Percentiles rank a stretch among this genome's conserved stretches.
Conservation (phyloP, 2,797 vertebrate species). For the Coracias cyanogaster region DNA sequence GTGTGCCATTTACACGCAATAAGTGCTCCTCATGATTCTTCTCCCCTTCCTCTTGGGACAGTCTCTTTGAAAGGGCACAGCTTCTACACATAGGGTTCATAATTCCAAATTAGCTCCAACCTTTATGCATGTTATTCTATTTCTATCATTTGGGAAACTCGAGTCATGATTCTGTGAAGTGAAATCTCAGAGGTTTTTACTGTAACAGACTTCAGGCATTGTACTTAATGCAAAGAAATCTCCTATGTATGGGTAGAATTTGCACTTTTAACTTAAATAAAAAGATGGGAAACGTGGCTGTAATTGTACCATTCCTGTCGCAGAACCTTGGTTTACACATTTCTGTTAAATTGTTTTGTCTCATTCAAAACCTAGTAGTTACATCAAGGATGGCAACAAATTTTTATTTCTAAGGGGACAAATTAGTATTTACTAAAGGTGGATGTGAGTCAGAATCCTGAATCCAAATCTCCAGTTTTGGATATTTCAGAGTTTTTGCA, state of each 20-base stretch:
- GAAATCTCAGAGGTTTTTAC: background rate
- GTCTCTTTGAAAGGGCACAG: background rate
- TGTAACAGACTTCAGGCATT: background rate
- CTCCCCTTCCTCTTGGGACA: background rate
- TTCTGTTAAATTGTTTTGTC: background rate
- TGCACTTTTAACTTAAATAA: background rate
- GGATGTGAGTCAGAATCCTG: background rate
- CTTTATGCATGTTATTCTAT: background rate
- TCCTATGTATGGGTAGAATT: background rate
- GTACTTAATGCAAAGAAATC: background rate
- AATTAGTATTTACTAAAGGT: background rate
- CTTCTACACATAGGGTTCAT: background rate
- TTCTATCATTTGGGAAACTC: background rate
- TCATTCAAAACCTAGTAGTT: background rate
- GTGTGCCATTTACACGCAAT: background rate
- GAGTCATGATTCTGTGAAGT: background rate
- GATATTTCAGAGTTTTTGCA: background rate
- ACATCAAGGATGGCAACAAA: background rate
- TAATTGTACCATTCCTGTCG: background rate
- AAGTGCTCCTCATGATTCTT: background rate
- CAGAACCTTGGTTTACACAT: background rate
- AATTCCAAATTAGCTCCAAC: background rate
- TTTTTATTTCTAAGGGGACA: background rate
- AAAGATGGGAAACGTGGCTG: background rate
- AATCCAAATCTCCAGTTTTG: background rate